These are phyloP conservation scores for Botia almorhae DNA, from an alignment of 2,797 vertebrate genomes.

Conservation along the genomic window DNA sequence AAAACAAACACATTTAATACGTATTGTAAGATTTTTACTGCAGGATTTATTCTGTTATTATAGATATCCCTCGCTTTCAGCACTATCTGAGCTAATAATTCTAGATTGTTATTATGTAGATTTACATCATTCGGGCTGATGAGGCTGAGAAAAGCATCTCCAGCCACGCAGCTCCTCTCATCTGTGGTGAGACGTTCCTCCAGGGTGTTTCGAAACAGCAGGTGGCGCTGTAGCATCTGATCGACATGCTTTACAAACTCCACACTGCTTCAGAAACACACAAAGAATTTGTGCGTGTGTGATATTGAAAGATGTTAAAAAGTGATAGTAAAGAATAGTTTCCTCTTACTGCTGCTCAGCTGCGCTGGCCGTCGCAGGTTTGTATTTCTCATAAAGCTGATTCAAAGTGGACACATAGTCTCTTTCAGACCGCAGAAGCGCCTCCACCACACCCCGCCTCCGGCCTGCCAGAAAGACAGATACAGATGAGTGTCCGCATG, in stretches of 20 bases:
- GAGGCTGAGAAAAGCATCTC: conserved; percentile 79
- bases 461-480: conserved; percentile 66
- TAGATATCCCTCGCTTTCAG: not conserved
- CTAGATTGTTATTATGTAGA: not conserved
- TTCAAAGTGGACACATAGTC: conserved; percentile 76
- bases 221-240: conserved; percentile 77
- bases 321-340: not conserved
- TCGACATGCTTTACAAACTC: conserved; percentile 71
- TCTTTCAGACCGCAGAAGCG: conserved; percentile 79
- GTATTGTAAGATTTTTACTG: not conserved
- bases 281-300: not conserved
- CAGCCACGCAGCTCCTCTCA: conserved; percentile 76
- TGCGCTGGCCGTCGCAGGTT: conserved; percentile 58
- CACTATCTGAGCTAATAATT: not conserved
- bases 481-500: not conserved
- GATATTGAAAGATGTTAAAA: not conserved
- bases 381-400: conserved; percentile 75
- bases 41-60: not conserved
- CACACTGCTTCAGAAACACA: conserved; percentile 66
- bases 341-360: conserved; percentile 69
- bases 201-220: conserved; percentile 79
- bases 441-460: conserved; percentile 75
- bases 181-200: conserved; percentile 74
- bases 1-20: conserved; percentile 11
- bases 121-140: conserved; percentile 78